These are phyloP conservation scores for Etia nguti DNA, from an alignment of 2,113 vertebrate genomes.

Conservation along the genomic window DNA sequence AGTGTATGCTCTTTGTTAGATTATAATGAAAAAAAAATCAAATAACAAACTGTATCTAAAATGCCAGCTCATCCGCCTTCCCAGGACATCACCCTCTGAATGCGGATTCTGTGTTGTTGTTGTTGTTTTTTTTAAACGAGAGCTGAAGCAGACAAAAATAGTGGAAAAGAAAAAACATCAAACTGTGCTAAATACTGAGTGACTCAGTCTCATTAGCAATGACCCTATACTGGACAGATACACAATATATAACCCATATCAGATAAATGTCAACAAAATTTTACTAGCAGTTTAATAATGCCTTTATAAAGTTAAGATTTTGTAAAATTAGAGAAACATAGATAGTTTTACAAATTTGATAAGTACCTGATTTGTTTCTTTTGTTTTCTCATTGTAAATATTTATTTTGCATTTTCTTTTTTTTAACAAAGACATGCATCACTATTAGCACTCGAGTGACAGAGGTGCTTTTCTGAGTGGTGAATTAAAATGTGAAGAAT, in stretches of 20 bases:
- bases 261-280: neutral
- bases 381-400: neutral
- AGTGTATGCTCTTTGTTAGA: neutral
- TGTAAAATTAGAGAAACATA: neutral
- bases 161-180: neutral
- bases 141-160: neutral
- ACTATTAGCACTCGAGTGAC: slow-evolving; percentile 48
- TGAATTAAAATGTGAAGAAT: slow-evolving; percentile 65
- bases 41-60: neutral
- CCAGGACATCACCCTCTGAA: neutral
- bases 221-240: neutral
- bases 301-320: neutral
- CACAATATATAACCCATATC: neutral
- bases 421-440: slow-evolving; percentile 50
- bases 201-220: neutral
- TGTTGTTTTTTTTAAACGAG: neutral
- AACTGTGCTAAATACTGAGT: neutral
- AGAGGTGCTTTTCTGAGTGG: slow-evolving; percentile 51
- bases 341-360: neutral
- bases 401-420: neutral
- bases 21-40: neutral
- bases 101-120: neutral
- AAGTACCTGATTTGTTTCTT: neutral
- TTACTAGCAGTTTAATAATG: neutral
- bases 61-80: neutral